Conservation (phyloP, 2,113 vertebrate species). For the Aythya baeri region DNA sequence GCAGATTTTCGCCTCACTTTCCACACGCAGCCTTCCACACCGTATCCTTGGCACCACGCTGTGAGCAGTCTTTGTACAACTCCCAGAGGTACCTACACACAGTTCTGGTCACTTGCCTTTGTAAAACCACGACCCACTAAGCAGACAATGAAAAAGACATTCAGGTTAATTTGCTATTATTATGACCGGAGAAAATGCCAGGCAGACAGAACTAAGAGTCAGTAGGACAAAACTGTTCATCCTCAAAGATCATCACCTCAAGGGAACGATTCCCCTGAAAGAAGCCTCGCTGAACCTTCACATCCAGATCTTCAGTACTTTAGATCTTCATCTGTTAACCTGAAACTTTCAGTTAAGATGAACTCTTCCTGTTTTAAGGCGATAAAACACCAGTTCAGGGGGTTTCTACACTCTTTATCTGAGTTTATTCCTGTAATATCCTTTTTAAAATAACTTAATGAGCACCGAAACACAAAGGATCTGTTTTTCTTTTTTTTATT, state of each 20-base stretch:
- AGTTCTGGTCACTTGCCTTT: not conserved
- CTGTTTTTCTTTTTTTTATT: constrained; percentile 66
- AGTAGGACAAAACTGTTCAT: not conserved
- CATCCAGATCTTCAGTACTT: not conserved
- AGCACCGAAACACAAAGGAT: constrained; percentile 32
- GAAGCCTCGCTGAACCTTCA: not conserved
- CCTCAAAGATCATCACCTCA: not conserved
- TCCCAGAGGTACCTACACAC: not conserved
- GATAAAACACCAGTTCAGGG: not conserved
- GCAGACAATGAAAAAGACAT: not conserved
- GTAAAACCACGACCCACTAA: not conserved
- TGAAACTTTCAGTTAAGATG: not conserved
- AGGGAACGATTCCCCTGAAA: not conserved
- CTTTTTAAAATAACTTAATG: not conserved
- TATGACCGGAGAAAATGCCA: not conserved
- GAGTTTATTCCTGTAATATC: not conserved
- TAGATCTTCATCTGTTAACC: not conserved
- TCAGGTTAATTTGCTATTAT: not conserved
- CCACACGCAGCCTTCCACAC: not conserved
- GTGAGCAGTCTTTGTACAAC: not conserved
- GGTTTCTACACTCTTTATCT: not conserved
- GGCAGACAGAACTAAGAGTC: not conserved
- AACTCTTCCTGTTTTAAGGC: not conserved
- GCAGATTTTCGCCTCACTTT: not conserved
- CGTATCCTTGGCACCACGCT: fast-evolving